These are phyloP conservation scores for Calameuta idolon DNA, from an alignment of 2,888 invertebrate species.

Conservation along the genomic window DNA sequence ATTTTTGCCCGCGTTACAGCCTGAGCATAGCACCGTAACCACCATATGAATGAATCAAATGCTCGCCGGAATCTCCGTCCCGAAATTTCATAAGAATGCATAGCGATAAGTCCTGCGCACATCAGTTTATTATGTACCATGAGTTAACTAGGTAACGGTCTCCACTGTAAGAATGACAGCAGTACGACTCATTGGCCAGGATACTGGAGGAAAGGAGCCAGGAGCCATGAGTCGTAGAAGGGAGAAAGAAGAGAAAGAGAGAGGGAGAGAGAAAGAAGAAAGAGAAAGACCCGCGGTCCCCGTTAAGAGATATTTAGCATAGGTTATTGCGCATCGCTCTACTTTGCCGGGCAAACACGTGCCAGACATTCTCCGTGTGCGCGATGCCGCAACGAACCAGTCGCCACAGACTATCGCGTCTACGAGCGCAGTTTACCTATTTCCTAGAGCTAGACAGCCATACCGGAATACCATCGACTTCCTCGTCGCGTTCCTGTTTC, in stretches of 20 bases:
- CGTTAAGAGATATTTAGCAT: constrained; percentile 23
- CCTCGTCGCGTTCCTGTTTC: background rate
- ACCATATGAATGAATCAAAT: background rate
- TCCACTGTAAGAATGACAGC: background rate
- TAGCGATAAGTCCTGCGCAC: background rate
- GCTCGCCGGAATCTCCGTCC: background rate
- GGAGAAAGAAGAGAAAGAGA: background rate
- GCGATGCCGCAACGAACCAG: background rate
- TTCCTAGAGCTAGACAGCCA: constrained; percentile 1
- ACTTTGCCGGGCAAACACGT: constrained; percentile 25
- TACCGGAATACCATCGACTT: background rate
- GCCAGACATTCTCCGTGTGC: constrained; percentile 11
- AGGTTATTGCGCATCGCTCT: constrained; percentile 25
- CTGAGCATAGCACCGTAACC: background rate
- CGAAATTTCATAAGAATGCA: background rate
- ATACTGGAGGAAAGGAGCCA: constrained; percentile 14
- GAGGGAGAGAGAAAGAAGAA: background rate
- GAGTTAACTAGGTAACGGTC: background rate
- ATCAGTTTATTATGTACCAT: background rate
- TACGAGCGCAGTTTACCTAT: background rate
- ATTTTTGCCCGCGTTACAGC: background rate
- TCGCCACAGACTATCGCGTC: background rate
- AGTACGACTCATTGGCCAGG: constrained; percentile 15
- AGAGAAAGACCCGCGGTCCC: constrained; percentile 18
- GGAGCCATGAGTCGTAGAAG: constrained; percentile 2